Evolutionary conservation across 2,888 invertebrate genomes (phyloP).

Genomic region (Podotricha telesiphe): DNA sequence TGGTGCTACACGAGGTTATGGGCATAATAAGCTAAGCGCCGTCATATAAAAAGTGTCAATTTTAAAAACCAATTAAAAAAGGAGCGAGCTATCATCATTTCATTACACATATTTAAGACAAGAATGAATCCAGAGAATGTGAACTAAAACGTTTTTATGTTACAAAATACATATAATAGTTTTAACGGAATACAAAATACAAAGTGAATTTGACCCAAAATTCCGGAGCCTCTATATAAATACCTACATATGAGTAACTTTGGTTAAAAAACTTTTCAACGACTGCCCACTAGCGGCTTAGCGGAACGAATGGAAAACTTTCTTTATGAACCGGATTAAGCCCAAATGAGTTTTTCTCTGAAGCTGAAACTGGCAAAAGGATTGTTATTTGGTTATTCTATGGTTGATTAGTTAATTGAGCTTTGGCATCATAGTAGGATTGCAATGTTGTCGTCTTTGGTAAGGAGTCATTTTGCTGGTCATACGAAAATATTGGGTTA

Average conservation of each 20-base stretch:
- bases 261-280: conserved; percentile 33
- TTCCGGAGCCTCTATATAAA: conserved; percentile 37
- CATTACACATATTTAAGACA: neutral
- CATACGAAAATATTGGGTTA: too few species aligned
- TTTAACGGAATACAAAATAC: conserved; percentile 2
- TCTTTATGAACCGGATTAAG: conserved; percentile 62
- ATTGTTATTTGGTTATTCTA: conserved; percentile 36
- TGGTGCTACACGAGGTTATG: too few species aligned
- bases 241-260: neutral
- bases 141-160: neutral
- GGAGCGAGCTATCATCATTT: too few species aligned
- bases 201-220: conserved; percentile 6
- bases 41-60: too few species aligned
- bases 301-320: conserved; percentile 52
- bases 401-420: conserved; percentile 26
- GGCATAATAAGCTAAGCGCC: too few species aligned
- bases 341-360: conserved; percentile 64
- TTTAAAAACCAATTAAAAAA: too few species aligned
- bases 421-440: neutral
- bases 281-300: conserved; percentile 49
- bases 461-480: too few species aligned
- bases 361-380: conserved; percentile 50
- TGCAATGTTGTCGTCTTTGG: neutral
- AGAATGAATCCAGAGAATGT: neutral
- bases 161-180: neutral